Percentiles rank a stretch among this genome's conserved stretches.
Conservation (phyloP, 1,140 invertebrate species). For the Aethina tumida region DNA sequence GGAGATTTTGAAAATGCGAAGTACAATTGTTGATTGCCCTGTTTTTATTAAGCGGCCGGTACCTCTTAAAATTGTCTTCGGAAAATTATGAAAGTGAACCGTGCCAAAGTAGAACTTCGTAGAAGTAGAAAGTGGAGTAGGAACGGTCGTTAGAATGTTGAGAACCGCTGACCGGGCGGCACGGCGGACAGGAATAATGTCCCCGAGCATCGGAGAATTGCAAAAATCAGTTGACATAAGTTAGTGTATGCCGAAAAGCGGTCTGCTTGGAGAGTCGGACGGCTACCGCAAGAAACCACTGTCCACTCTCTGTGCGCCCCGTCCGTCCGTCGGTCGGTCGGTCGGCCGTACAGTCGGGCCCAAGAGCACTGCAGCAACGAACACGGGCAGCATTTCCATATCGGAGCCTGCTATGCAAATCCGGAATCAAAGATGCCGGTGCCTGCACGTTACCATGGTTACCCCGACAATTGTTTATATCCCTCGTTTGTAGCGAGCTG, state of each 20-base stretch:
- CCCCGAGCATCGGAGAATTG: slow-evolving; percentile 22
- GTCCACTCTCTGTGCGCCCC: too few relatives aligned
- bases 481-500: slow-evolving; percentile 20
- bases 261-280: slow-evolving; percentile 13
- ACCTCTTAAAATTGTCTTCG: too few relatives aligned
- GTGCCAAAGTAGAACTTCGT: too few relatives aligned
- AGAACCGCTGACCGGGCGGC: too few relatives aligned
- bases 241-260: slow-evolving; percentile 32
- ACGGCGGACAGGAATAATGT: too few relatives aligned
- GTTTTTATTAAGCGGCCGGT: too few relatives aligned
- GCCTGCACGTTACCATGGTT: slow-evolving; percentile 24
- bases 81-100: too few relatives aligned
- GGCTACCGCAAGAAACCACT: slow-evolving; percentile 13
- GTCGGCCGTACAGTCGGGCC: not conserved
- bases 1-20: too few relatives aligned
- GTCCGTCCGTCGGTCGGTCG: too few relatives aligned
- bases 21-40: too few relatives aligned
- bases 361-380: not conserved
- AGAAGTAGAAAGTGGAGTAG: too few relatives aligned
- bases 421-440: slow-evolving; percentile 15
- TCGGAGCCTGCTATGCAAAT: slow-evolving; percentile 25
- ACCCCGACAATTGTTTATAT: slow-evolving; percentile 25
- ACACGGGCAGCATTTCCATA: slow-evolving; percentile 31
- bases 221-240: slow-evolving; percentile 33
- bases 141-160: too few relatives aligned